Base-by-base conservation (phyloP, 2,113 vertebrate genomes). In the Plestiodon gilberti region DNA sequence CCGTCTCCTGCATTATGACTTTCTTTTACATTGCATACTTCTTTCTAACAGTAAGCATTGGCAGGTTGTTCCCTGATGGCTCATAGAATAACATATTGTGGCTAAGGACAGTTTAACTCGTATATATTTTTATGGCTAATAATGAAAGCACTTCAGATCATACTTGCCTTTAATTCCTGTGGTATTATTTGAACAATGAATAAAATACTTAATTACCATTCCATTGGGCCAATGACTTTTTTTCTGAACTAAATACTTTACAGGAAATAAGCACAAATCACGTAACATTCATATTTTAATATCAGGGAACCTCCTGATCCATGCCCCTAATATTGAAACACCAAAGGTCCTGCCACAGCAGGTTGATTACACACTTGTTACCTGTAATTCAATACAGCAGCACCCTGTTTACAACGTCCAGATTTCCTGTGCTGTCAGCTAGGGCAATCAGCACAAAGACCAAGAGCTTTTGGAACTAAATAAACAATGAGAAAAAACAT, bases 381-480 rank as follows among this genome's bases (percentile, higher is more conserved):
- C 95, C 96, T 97, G 94, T 96, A 96, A 96, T 95, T 95, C 95
- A 96, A 89, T 94, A 95, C 94, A 94, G 91, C 86, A 87, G 90
- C 20, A 61, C 95, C 90, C 95, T 96, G 93, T 94, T 96, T 96
- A 95, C 96, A 95, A 95, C 94, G 94, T 95, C 95, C 95, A 95
- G 95, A 93, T 93, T 95, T 96, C 96, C 96, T 94, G 92, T 94
- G 94, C 96, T 96, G 96, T 96, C 96, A 95, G 96, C 95, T 94
- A 95, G 92, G 94, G 93, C 94, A 93, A 90, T 96, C 94, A 92
- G 88, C 96, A 94, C 94, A 95, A 94, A 96, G 94, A 95, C 95
- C 96, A 95, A 95, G 95, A 92, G 92, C 94, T 96, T 95, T 95
- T 86, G 91, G 95, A 96, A 95, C 96, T 96, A 97, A 97, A 95